These are phyloP conservation scores for Catocala sponsa DNA, from an alignment of 2,888 invertebrate genomes.

Conservation along the genomic window DNA sequence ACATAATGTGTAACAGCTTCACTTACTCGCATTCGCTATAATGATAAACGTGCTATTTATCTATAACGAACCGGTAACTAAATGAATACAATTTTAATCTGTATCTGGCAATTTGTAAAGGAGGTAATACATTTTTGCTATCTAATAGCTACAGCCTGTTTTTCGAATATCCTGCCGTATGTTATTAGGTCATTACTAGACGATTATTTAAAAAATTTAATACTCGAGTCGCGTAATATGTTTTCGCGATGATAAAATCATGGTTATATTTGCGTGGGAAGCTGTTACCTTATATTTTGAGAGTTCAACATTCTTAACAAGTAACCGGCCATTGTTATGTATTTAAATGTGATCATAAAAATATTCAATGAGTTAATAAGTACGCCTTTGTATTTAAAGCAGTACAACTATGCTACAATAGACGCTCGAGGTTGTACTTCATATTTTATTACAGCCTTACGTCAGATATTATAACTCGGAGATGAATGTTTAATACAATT, in stretches of 20 bases:
- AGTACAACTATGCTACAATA: conserved; percentile 19
- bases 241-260: conserved; percentile 29
- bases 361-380: conserved; percentile 17
- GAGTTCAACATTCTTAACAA: conserved; percentile 32
- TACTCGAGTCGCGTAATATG: conserved; percentile 12
- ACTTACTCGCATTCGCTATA: conserved; percentile 16
- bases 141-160: conserved; percentile 39
- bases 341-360: conserved; percentile 13
- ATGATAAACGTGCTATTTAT: conserved; percentile 31
- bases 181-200: conserved; percentile 19
- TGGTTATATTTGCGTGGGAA: conserved; percentile 33
- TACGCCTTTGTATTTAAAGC: conserved; percentile 27
- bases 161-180: conserved; percentile 36
- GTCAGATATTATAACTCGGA: no score
- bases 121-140: conserved; percentile 39
- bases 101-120: conserved; percentile 38
- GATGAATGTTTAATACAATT: no score
- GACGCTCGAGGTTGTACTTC: conserved; percentile 16
- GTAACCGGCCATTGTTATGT: conserved; percentile 24
- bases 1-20: conserved; percentile 2
- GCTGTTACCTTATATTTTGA: conserved; percentile 26
- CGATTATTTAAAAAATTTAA: conserved; percentile 22
- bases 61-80: conserved; percentile 26
- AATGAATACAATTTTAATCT: conserved; percentile 38
- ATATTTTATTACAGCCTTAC: conserved; percentile 31